Evolutionary conservation across 2,888 invertebrate species (phyloP).

Genomic region (Drosophila formosana): DNA sequence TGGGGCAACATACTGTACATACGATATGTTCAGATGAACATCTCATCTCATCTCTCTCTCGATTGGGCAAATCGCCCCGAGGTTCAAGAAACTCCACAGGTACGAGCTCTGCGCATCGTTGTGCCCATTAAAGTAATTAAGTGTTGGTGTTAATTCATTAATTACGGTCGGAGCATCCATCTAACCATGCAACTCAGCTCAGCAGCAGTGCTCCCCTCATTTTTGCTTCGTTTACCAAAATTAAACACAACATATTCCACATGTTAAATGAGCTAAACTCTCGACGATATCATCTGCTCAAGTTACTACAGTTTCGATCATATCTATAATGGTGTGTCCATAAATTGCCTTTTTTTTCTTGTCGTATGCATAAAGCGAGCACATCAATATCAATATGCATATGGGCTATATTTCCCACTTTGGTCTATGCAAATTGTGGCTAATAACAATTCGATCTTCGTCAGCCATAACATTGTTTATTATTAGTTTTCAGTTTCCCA

Average conservation of each 20-base stretch:
- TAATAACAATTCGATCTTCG: conserved; percentile 2
- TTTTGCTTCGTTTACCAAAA: conserved; percentile 7
- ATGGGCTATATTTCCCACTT: neutral
- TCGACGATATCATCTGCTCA: conserved; percentile 17
- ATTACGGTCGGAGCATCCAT: conserved; percentile 51
- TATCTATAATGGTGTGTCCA: conserved; percentile 1
- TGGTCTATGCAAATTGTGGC: conserved; percentile 13
- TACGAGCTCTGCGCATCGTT: conserved; percentile 31
- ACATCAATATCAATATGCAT: conserved; percentile 11
- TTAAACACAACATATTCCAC: neutral
- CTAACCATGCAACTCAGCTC: neutral
- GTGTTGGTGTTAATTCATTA: conserved; percentile 81
- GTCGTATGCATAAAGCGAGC: conserved; percentile 12
- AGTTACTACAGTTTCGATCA: conserved; percentile 10
- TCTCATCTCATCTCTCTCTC: conserved; percentile 3
- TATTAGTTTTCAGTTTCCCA: conserved; percentile 1
- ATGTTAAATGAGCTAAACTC: conserved; percentile 28
- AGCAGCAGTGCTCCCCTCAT: neutral
- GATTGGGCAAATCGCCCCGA: conserved; percentile 45
- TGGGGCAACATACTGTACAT: conserved; percentile 16
- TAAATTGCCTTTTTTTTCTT: conserved; percentile 4
- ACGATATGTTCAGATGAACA: neutral
- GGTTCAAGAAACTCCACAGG: conserved; percentile 64
- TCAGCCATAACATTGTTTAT: conserved; percentile 9
- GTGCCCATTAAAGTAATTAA: conserved; percentile 70